Evolutionary conservation across 2,113 vertebrate genomes (phyloP), one percentile per base, ranked within the genome.

Genomic region (Brachirus orientalis): DNA sequence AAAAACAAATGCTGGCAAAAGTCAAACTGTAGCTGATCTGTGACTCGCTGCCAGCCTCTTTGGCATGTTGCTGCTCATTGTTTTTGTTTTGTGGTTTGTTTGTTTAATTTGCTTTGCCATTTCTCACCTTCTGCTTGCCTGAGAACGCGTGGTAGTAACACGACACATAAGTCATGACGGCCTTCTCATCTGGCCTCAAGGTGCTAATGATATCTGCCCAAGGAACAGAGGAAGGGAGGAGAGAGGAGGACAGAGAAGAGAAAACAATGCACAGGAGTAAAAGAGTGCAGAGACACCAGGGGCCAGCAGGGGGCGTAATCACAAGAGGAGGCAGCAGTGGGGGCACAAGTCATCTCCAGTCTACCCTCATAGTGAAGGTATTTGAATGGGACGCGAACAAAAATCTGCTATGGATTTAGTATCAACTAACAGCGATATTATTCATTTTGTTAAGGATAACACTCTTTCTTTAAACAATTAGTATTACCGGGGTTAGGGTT

Each of bases 61-160:
- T 54, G 54, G 44, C 69, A 58, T 53, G 36, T 50, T 14, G 47
- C 38, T 10, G 1, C 2, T 54, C 35, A 62, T 41, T 69, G 38
- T 67, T n/a, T n/a, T n/a, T n/a, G n/a, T n/a, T n/a, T 58, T 64
- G 10, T 20, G 20, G 33, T 54, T 43, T 13, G 3, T 56, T 47
- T 19, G 56, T 20, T 22, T 47, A 61, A 22, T 65, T n/a, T 59
- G 44, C 6, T 20, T 12, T 43, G 37, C 57, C 1, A 14, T 72
- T 66, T 69, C 98, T 99, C 96, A 99, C 98, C 97, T 99, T 99
- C 96, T 97, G 97, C 13, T 96, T 96, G 91, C 96, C 97, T 83
- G 94, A 98, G 96, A 99, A 98, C 84, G 98, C 96, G 93, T 96
- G 96, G 96, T 97, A 98, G 96, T 97, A 98, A 97, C 97, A 97